Conservation (phyloP, 2,797 vertebrate genomes). For the Helostoma temminkii region DNA sequence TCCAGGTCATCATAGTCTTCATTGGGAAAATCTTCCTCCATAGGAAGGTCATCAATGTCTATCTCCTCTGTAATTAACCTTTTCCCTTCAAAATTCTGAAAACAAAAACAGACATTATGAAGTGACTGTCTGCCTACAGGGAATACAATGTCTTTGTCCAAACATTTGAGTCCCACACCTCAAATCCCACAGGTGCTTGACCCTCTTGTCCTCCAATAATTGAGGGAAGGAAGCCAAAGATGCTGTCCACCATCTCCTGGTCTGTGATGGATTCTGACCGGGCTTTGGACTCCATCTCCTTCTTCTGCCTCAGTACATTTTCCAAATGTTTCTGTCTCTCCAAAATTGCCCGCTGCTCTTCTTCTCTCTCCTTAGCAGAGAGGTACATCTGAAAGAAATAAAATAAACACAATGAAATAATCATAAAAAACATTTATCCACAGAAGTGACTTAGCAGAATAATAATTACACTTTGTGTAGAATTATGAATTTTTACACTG, state of each 20-base stretch:
- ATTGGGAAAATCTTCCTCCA: constrained; percentile 77
- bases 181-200: constrained; percentile 84
- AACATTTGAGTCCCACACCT: constrained; percentile 79
- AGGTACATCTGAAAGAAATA: constrained; percentile 78
- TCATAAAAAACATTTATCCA: background rate
- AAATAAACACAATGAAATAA: background rate
- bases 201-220: constrained; percentile 88
- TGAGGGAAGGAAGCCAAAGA: constrained; percentile 93
- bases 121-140: background rate
- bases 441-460: no score
- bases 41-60: constrained; percentile 89
- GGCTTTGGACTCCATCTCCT: constrained; percentile 65
- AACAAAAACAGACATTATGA: constrained; percentile 16
- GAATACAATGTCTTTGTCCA: background rate
- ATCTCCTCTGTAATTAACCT: constrained; percentile 84
- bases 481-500: no score
- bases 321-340: constrained; percentile 77
- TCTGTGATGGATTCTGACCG: constrained; percentile 81
- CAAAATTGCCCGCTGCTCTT: constrained; percentile 62
- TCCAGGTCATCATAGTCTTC: constrained; percentile 87
- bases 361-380: constrained; percentile 73
- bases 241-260: constrained; percentile 92
- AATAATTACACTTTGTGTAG: no score
- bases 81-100: constrained; percentile 86
- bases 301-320: constrained; percentile 79